Conservation (phyloP, 2,113 vertebrate species). For the Tor tambroides region DNA sequence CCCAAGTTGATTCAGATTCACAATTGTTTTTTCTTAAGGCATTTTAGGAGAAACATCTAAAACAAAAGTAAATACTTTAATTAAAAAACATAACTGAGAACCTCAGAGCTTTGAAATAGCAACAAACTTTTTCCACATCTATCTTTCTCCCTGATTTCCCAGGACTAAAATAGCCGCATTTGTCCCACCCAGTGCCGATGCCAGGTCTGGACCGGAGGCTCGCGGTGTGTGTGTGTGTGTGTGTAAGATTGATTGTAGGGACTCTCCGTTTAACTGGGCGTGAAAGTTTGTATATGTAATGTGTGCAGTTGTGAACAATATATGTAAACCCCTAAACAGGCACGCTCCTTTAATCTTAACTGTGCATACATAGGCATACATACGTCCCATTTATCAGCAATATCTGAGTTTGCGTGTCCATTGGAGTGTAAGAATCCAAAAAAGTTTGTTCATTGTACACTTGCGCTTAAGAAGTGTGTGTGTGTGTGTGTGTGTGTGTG, state of each 20-base stretch:
- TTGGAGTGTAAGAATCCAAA: background rate
- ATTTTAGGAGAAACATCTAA: background rate
- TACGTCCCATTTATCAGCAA: background rate
- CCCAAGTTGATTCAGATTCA: background rate
- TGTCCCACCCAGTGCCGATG: slow-evolving; percentile 49
- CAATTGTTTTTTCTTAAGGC: background rate
- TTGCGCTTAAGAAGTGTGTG: slow-evolving; percentile 14
- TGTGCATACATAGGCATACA: background rate
- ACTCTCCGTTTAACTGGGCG: slow-evolving; percentile 18
- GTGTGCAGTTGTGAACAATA: slow-evolving; percentile 5
- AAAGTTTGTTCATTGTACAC: background rate
- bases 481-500: background rate
- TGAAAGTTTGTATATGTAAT: background rate
- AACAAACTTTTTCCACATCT: background rate
- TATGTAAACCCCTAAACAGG: background rate
- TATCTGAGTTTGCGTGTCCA: slow-evolving; percentile 16
- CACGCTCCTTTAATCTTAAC: background rate
- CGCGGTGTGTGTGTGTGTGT: slow-evolving; percentile 28
- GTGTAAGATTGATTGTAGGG: background rate
- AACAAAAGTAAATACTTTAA: background rate
- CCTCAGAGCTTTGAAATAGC: background rate
- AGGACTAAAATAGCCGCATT: slow-evolving; percentile 53
- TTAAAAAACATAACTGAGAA: background rate
- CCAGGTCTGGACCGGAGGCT: slow-evolving; percentile 38
- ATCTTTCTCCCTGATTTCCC: slow-evolving; percentile 8